Conservation (phyloP, 2,888 invertebrate species). For the Tipula lateralis region DNA sequence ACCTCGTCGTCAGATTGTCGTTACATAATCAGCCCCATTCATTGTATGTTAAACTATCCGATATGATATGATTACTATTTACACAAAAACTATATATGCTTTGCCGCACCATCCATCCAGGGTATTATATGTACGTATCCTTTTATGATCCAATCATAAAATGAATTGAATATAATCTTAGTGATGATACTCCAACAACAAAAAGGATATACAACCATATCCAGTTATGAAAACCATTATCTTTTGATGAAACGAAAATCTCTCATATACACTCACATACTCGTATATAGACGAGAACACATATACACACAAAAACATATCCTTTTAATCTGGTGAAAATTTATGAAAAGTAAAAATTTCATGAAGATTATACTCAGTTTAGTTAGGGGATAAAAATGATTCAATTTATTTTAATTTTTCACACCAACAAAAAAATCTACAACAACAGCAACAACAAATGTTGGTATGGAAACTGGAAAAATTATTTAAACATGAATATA, state of each 20-base stretch:
- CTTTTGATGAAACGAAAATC: not conserved
- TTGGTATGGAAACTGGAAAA: not conserved
- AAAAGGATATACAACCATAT: not conserved
- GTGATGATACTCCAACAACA: not conserved
- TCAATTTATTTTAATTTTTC: conserved; percentile 24
- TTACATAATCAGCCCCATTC: too few species aligned
- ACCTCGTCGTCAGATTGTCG: too few species aligned
- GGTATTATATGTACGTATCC: not conserved
- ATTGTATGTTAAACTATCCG: too few species aligned
- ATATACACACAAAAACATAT: not conserved
- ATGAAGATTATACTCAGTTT: conserved; percentile 24
- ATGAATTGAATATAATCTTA: not conserved
- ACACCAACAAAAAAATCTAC: not conserved
- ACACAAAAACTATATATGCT: not conserved
- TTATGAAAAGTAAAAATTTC: conserved; percentile 24
- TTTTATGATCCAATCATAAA: not conserved
- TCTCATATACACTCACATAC: not conserved
- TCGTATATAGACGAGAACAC: not conserved
- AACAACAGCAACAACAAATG: too few species aligned
- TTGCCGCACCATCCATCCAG: not conserved
- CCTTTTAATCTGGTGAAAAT: conserved; percentile 11
- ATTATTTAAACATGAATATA: conserved; percentile 24
- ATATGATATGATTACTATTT: too few species aligned
- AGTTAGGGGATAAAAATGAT: conserved; percentile 24
- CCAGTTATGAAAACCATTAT: conserved; percentile 24